Base-by-base conservation (phyloP, 2,888 invertebrate species). In the Agrotis segetum region DNA sequence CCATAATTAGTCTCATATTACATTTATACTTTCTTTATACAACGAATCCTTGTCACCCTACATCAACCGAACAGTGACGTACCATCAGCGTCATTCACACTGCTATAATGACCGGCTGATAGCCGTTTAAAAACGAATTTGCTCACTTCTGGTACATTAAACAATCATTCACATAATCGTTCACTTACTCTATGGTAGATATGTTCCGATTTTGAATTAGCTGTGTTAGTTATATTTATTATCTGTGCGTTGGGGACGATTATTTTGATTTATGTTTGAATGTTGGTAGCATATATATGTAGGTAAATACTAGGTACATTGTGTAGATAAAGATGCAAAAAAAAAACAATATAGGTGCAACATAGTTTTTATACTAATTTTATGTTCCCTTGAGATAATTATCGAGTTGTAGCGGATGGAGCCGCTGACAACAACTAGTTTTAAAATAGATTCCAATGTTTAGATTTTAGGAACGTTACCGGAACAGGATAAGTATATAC, bases 91-190 rank as follows among this genome's bases (percentile, higher is more conserved):
- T 92, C 92, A 94, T 94, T 94, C 94, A 92, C 89, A 90, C 89
- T 85, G 89, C 88, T 92, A 90, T 96, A 96, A 96, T 96, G 96
- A 96, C 95, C 95, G 94, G 88, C 95, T 95, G 96, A 96, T 96
- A 94, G 95, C 94, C 96, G 95, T 96, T 96, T 96, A 96, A 96
- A 96, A 96, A 96, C 96, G 96, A 96, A 96, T 96, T 96, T 96
- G 96, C 96, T 96, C 96, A 96, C 94, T 96, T 96, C 96, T 95
- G 92, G 88, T 95, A 96, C 96, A 96, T 96, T 96, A 92, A 94
- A 92, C 95, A 94, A 94, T 94, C 90, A 92, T 90, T 94, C 90
- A 88, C 86, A 92, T 95, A 94, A 94, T 94, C 90, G 92, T 90
- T 94, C 90, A 88, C 86, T 77, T 75, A 80, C 79, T 76, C 88